Conservation (phyloP, 37 sponge, comb jelly and placozoan species). For the Bolinopsis microptera region DNA sequence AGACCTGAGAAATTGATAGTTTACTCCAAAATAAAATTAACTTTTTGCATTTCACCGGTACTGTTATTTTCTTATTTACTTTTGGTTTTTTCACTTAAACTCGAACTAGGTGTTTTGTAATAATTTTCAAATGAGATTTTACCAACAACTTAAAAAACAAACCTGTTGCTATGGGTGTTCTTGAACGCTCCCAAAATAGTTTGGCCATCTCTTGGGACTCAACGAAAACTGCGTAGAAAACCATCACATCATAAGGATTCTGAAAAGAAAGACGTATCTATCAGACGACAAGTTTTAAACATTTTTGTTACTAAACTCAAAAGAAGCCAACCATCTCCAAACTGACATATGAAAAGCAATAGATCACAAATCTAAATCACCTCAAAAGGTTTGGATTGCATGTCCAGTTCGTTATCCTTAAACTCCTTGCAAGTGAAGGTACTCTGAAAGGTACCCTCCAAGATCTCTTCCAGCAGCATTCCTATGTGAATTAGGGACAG, state of each 20-base stretch:
- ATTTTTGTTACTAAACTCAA: too few relatives aligned
- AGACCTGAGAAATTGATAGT: background rate
- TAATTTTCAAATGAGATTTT: too few relatives aligned
- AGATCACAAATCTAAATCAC: background rate
- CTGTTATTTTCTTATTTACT: too few relatives aligned
- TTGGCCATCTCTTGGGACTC: background rate
- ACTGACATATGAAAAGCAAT: too few relatives aligned
- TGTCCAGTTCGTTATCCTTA: background rate
- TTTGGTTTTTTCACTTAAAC: too few relatives aligned
- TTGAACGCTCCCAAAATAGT: constrained; percentile 1
- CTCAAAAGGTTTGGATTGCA: background rate
- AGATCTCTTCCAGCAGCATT: background rate
- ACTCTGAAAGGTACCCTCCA: constrained; percentile 10
- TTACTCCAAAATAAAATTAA: background rate
- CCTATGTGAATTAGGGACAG: background rate
- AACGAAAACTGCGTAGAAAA: background rate
- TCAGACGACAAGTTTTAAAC: too few relatives aligned
- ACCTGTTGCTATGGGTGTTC: constrained; percentile 3
- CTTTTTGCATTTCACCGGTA: too few relatives aligned
- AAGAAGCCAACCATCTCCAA: too few relatives aligned
- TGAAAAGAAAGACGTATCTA: too few relatives aligned
- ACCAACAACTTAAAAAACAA: background rate
- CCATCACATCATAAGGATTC: constrained; percentile 11
- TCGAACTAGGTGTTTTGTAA: too few relatives aligned
- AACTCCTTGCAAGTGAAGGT: background rate